phyloP scores from a whole-genome alignment of 2,888 invertebrate species.

The Macaria notata region DNA sequence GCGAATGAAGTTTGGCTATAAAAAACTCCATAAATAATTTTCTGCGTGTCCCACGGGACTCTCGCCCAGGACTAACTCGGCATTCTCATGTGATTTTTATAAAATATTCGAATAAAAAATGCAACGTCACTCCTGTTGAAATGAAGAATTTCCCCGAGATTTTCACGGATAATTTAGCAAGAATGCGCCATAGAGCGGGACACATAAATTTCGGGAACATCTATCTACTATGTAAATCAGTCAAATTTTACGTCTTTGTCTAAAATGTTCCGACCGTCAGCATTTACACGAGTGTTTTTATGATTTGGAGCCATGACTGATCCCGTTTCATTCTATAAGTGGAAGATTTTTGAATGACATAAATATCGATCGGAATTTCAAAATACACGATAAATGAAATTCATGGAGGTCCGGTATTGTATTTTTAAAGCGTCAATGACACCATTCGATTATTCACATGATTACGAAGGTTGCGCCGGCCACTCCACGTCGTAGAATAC shows the following conservation, averaged over 20 bases:
- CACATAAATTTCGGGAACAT: conserved; percentile 50
- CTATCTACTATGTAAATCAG: conserved; percentile 53
- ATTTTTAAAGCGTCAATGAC: conserved; percentile 37
- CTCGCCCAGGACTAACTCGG: conserved; percentile 20
- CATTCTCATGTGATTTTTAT: conserved; percentile 9
- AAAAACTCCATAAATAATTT: conserved; percentile 78
- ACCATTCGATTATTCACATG: conserved; percentile 23
- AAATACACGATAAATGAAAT: conserved; percentile 51
- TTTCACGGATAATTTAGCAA: conserved; percentile 62
- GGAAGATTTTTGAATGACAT: conserved; percentile 48
- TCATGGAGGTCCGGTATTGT: conserved; percentile 40
- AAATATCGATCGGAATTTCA: conserved; percentile 48
- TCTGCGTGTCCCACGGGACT: conserved; percentile 66
- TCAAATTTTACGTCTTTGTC: conserved; percentile 47
- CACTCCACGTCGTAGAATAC: conserved; percentile 9
- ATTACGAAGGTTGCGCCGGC: conserved; percentile 22
- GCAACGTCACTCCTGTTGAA: conserved; percentile 27
- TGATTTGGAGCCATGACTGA: conserved; percentile 32
- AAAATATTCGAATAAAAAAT: conserved; percentile 25
- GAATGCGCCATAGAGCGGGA: conserved; percentile 46
- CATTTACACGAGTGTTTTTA: conserved; percentile 29
- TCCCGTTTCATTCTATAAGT: conserved; percentile 42
- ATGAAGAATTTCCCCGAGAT: conserved; percentile 36
- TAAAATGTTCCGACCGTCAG: conserved; percentile 42
- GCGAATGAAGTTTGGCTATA: conserved; percentile 81